Conservation (phyloP, 2,113 vertebrate genomes). For the Piliocolobus tephrosceles region DNA sequence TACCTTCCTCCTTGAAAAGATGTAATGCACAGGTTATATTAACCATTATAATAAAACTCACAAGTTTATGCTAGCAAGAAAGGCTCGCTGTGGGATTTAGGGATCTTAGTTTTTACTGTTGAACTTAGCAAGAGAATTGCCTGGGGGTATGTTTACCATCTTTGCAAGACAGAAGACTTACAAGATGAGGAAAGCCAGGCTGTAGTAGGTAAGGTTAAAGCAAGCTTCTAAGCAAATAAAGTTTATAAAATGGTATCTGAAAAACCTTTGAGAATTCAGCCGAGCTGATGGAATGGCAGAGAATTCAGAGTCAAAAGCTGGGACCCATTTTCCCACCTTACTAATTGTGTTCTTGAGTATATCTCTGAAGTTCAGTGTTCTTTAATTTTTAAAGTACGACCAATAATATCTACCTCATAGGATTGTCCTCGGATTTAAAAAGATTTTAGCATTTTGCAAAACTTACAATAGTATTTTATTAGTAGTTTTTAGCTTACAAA, state of each 20-base stretch:
- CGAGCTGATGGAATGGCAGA: neutral
- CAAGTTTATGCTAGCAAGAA: neutral
- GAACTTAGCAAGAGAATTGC: neutral
- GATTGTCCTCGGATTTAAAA: neutral
- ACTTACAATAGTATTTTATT: neutral
- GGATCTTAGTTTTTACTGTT: neutral
- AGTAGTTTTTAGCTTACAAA: constrained; percentile 13
- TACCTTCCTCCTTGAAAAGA: neutral
- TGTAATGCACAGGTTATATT: neutral
- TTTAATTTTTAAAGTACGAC: neutral
- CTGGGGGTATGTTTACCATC: neutral
- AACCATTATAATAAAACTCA: neutral
- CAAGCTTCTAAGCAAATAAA: neutral
- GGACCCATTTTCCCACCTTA: neutral
- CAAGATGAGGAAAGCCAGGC: neutral
- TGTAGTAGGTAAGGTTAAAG: neutral
- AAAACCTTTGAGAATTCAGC: neutral
- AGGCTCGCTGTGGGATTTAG: neutral
- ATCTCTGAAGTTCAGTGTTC: neutral
- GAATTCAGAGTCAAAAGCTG: neutral
- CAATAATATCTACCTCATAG: neutral
- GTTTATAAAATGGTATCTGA: neutral
- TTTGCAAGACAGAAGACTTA: neutral
- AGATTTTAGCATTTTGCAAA: neutral
- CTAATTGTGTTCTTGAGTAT: neutral